Base-by-base conservation (phyloP, 2,888 invertebrate species). In the Therioaphis trifolii region DNA sequence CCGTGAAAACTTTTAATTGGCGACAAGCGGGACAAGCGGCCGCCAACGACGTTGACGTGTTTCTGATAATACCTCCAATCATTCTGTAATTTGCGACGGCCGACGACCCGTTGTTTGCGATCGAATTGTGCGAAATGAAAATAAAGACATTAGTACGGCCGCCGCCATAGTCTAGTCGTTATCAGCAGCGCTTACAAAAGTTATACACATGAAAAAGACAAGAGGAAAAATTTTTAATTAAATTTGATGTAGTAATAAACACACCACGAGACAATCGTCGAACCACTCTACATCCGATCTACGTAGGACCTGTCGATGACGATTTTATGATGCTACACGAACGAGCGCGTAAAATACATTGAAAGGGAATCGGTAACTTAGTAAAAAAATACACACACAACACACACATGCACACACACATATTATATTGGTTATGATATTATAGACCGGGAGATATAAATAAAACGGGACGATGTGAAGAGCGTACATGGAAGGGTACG, bases 401-500 rank as follows among this genome's bases (percentile, higher is more conserved):
- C 0, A 4, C 24, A n/a, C 2, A n/a, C 52, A 5, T 2, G 4
- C 52, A 58, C 40, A 9, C 76, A 14, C 4, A 3, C 76, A 40
- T 55, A 29, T 15, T 4, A 27, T 79, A 80, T 79, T 63, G 72
- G 63, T 74, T 63, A 82, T 74, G 61, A 82, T 58, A 61, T n/a
- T n/a, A n/a, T 55, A 35, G 24, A 49, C 80, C 24, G 18, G 43
- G 71, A 61, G 49, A 66, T 82, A 82, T 82, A 82, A 82, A 82
- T 82, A 82, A 79, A 82, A 61, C 43, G 72, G 61, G 24, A 35
- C 80, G 55, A 24, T 71, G 61, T 46, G 12, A 78, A 21, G 52
- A 55, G 55, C n/a, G 15, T 4, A 14, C 27, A 18, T n/a, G 21
- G n/a, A 40, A 46, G 52, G 49, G 52, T 49, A 66, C 68, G 68